Evolutionary conservation across 2,113 vertebrate species (phyloP), one percentile per base, ranked within the genome.

Genomic region (Turdus rufiventris): DNA sequence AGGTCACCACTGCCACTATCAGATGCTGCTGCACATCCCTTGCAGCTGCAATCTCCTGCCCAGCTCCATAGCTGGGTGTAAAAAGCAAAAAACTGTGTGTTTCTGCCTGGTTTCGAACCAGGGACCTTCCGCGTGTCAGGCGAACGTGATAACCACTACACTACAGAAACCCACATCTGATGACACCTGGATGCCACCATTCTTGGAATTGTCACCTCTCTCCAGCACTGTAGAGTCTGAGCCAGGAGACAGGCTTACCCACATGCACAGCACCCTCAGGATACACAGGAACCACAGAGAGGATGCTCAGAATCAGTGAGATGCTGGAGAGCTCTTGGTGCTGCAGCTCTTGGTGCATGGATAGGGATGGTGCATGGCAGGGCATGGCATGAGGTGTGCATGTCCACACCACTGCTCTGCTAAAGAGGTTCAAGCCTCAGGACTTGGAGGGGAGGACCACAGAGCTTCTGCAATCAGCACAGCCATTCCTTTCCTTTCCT

Each of bases 51-150:
- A 17, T 25, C 17, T 18, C 31, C 12, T 80, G 23, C 47, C 24
- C 3, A 1, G 28, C n/a, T 42, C 53, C 15, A 2, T 1, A 33
- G 61, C 2, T 76, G 45, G n/a, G 24, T 61, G 26, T 6, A 23
- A 60, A 86, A 75, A 9, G 3, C 6, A 43, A 89, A 87, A 60
- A 9, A 0, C 20, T 2, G 0, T 0, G 0, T 95, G 88, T 95
- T 95, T 95, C 92, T 95, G 95, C 94, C 94, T 96, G 91, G 94
- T 96, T 96, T 95, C 66, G 20, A 95, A 95, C 90, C 94, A 95
- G 92, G 93, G 93, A 96, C 93, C 93, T 96, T 94, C 85, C 62
- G 34, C 82, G 14, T 96, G 85, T 93, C 90, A 96, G 95, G 92
- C 58, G 16, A 94, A 95, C 0, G 71, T 96, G 96, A 96, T 94